Conservation (phyloP, 2,888 invertebrate genomes). For the Azorinus chamasolen region DNA sequence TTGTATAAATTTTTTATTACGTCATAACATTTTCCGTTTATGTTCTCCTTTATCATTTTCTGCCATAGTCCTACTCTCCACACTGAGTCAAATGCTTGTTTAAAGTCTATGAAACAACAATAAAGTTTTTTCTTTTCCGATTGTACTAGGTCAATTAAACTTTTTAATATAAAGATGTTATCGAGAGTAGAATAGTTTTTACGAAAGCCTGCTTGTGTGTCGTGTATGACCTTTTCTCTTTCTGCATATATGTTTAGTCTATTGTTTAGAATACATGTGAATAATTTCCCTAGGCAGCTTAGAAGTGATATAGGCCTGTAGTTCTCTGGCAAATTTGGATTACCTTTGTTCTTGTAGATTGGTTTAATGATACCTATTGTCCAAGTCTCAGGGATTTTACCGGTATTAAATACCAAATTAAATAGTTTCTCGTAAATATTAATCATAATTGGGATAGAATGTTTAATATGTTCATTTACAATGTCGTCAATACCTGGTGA, state of each 20-base stretch:
- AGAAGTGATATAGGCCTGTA: slow-evolving; percentile 25
- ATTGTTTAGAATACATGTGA: slow-evolving; percentile 25
- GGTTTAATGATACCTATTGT: slow-evolving; percentile 10
- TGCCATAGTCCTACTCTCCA: slow-evolving; percentile 34
- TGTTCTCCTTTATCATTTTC: slow-evolving; percentile 9
- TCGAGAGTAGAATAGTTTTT: slow-evolving; percentile 17
- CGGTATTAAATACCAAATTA: slow-evolving; percentile 9
- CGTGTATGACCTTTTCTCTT: slow-evolving; percentile 6
- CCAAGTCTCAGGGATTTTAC: slow-evolving; percentile 12
- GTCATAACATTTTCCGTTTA: slow-evolving; percentile 33
- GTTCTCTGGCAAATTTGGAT: not conserved
- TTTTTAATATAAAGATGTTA: not conserved
- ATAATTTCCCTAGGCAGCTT: slow-evolving; percentile 35
- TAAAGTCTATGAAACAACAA: slow-evolving; percentile 31
- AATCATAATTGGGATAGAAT: not conserved
- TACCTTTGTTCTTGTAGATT: slow-evolving; percentile 19
- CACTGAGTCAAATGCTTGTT: slow-evolving; percentile 30
- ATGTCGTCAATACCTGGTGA: slow-evolving; percentile 9
- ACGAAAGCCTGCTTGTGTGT: slow-evolving; percentile 33
- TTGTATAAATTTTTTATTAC: slow-evolving; percentile 36
- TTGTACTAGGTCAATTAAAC: not conserved
- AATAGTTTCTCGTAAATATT: slow-evolving; percentile 4
- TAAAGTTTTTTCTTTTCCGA: no score
- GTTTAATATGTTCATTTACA: slow-evolving; percentile 22
- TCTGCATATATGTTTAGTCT: slow-evolving; percentile 21